Base-by-base conservation (phyloP, 30 jellyfish, hydroid and myxozoan genomes). In the Nemopilema nomurai region DNA sequence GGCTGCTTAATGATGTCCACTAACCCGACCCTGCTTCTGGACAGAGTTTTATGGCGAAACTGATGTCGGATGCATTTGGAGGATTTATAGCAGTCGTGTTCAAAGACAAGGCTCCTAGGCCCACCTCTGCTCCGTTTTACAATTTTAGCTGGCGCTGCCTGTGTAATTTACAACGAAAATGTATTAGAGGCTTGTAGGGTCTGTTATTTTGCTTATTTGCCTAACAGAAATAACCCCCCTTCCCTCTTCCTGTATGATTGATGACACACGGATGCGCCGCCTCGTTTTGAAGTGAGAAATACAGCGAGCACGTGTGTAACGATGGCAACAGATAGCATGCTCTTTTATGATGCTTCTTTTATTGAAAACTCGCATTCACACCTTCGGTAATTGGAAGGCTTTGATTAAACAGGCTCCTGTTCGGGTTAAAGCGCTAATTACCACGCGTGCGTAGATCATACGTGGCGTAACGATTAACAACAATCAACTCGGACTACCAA, bases 361-460 rank as follows among this genome's bases (percentile, higher is more conserved):
- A 73, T 30, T 31, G 70, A 73, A 25, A 16, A 32, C 70, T 22
- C 68, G 31, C 25, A 32, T 30, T 67, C 49, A 31, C 83, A 49
- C 83, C 68, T 73, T 70, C 28, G 63, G 57, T 13, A 6, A 41
- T 28, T 19, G 25, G 24, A 24, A 49, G 49, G 83, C 49, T 73
- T 19, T 73, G 83, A 73, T 73, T 73, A 41, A 19, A 73, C 83
- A 73, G 70, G 27, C 32, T 20, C 41, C 70, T 41, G 18, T 25
- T 73, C 70, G 18, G 8, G 53, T 30, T 8, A 41, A 73, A 4
- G 26, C 24, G 27, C 23, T 31, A 73, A 49, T 73, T 73, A 66
- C 83, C 83, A 73, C 83, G 83, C 51, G 83, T 25, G 49, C 70
- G 32, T 33, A 73, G 41, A 29, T 73, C 51, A 9, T 30, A 31